Conservation (phyloP, 2,113 vertebrate species). For the Bujurquina vittata region DNA sequence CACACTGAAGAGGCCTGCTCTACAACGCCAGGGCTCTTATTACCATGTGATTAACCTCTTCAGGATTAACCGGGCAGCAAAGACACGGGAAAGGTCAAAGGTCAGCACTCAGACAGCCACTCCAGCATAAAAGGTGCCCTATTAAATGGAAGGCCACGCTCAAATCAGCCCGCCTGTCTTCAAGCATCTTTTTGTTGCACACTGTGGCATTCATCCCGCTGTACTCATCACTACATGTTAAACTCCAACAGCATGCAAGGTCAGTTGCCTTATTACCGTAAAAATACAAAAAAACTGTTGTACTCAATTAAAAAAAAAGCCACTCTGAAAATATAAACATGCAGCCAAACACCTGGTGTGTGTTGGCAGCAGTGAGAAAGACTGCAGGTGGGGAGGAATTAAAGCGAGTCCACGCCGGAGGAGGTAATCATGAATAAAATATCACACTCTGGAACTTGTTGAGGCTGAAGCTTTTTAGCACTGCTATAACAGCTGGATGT, state of each 20-base stretch:
- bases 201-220: background rate
- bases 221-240: slow-evolving; percentile 28
- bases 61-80: slow-evolving; percentile 52
- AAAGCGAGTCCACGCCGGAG: slow-evolving; percentile 46
- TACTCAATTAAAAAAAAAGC: slow-evolving; percentile 64
- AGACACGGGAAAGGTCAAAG: slow-evolving; percentile 59
- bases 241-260: slow-evolving; percentile 56
- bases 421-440: slow-evolving; percentile 73
- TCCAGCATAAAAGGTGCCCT: slow-evolving; percentile 53
- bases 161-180: slow-evolving; percentile 25
- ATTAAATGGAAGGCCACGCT: slow-evolving; percentile 55
- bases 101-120: slow-evolving; percentile 47
- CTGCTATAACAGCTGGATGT: slow-evolving; percentile 40
- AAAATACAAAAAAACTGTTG: slow-evolving; percentile 36
- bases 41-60: slow-evolving; percentile 72
- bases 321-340: slow-evolving; percentile 60
- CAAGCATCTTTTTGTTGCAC: slow-evolving; percentile 29
- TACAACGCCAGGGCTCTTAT: slow-evolving; percentile 38
- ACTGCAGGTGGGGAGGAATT: slow-evolving; percentile 64
- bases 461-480: slow-evolving; percentile 46
- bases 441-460: slow-evolving; percentile 54
- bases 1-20: slow-evolving; percentile 32
- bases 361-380: slow-evolving; percentile 52
- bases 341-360: slow-evolving; percentile 57
- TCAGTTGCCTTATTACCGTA: slow-evolving; percentile 59